Base-by-base conservation (phyloP, 2,888 invertebrate genomes). In the Stenotaenia linearis region DNA sequence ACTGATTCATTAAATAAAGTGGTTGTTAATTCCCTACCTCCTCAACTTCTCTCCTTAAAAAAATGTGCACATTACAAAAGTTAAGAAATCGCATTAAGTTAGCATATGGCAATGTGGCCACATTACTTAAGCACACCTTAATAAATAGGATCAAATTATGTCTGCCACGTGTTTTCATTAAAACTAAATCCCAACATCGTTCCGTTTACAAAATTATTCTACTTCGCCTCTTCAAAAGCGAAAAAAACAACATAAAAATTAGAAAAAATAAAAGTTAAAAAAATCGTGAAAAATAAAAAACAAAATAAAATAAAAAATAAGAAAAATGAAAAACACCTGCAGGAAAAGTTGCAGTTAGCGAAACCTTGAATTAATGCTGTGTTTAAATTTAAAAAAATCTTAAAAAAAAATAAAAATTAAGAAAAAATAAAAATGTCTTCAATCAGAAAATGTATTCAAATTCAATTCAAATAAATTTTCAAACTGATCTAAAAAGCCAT, bases 31-130 rank as follows among this genome's bases (percentile, higher is more conserved):
- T 61, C 61, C 45, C 45, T 45, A n/a, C n/a, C 45, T 18, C n/a
- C 45, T 18, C n/a, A 15, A 45, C 15, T 18, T 45, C n/a, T 18
- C 1, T 18, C n/a, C 45, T 6, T 45, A n/a, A 45, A 45, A 45
- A 45, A 45, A 61, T 61, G 61, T 61, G 28, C 25, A 23, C 23
- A 61, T 23, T 25, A 61, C 61, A 23, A 61, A 61, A 61, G 25
- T 61, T 61, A 61, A 61, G 61, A 61, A 61, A 61, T 25, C 61
- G 61, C 61, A 61, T 61, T 61, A 61, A 61, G 61, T 23, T 61
- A 61, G 61, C 61, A 61, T 61, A 61, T 61, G 61, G 61, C 61
- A 61, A 61, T 61, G 61, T 61, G 61, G 61, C 61, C 61, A 61
- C 61, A 61, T 61, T 61, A 61, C 61, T 61, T 61, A 61, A 61